Base-by-base conservation (phyloP, 1,140 invertebrate genomes). In the Macrotrachela quadricornifera region DNA sequence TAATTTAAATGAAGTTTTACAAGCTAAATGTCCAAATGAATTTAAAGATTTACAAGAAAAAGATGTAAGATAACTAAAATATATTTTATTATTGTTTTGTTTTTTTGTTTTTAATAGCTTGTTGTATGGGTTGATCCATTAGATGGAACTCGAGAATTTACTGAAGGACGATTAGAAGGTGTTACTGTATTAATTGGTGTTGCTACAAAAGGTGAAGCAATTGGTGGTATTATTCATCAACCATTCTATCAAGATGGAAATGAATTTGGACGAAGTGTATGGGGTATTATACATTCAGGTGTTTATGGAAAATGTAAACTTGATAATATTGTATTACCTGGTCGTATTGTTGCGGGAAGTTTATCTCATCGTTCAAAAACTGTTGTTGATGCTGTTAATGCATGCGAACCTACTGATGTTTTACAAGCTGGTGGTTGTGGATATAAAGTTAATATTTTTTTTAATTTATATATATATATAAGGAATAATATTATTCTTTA, bases 161-260 rank as follows among this genome's bases (percentile, higher is more conserved):
- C 85, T 51, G 78, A 85, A 76, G 85, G 77, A 45, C 50, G 50
- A n/a, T 37, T 59, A 16, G 50, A 47, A 36, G 43, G 96, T 74
- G 92, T 99, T 3, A 99, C 94, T 15, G 86, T 96, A 47, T 73
- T 99, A 45, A 85, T 99, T 63, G 94, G 94, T n/a, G 78, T 99
- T 55, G 82, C 88, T 40, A 76, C 91, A 3, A 79, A 81, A 50
- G 81, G 86, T 53, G 77, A 77, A 58, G 79, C 91, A 11, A 75
- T 95, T 18, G 92, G 79, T 45, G 92, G 92, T 30, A 79, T 97
- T 0, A 92, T 99, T 59, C 85, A 95, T 75, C 94, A 99, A 65
- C 94, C 94, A 0, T 99, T 83, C 70, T 91, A 80, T 64, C 76
- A 80, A 59, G 73, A 74, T 58, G 74, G 81, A 62, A 62, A 60